Evolutionary conservation across 2,888 invertebrate species (phyloP), one percentile per base, ranked within the genome.

Genomic region (Drosophila mettleri): DNA sequence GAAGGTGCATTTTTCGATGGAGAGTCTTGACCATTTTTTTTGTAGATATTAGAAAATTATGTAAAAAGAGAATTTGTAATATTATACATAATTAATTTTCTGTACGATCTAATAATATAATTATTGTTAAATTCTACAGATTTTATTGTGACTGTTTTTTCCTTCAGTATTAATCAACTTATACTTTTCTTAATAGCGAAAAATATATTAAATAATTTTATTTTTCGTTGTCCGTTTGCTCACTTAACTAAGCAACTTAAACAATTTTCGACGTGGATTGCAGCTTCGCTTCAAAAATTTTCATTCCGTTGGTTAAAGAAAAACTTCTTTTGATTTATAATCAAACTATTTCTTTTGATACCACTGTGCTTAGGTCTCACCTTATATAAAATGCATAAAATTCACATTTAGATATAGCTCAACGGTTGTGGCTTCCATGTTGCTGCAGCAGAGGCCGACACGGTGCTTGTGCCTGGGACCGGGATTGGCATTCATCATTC

Each of bases 321-420:
- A 16, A 16, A 16, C 16, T 3, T 27, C 7, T 18, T 16, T 12
- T 46, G 3, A 8, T 14, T 24, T 38, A 10, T 9, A 29, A 10
- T 16, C 7, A 18, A 8, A 45, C 16, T 12, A 8, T 20, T 20
- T 6, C 0, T 43, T 52, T 16, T 24, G 27, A 7, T 16, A 12
- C 80, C 80, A 80, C 82, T 82, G 80, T 80, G 31, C 24, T 7
- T 6, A 14, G 12, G 22, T 54, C 59, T 75, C 75, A 69, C 77
- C 79, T 82, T 81, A 72, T 81, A 68, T 74, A 84, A 79, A 82
- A 82, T 84, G 77, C 72, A 81, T 82, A 81, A 82, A 84, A 82
- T 79, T 79, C 85, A 82, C 77, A 85, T 82, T 83, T 82, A 72
- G 83, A 75, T 69, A 66, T 72, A 68, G 65, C 67, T 74, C 66